Conservation (phyloP, 2,797 vertebrate genomes). For the Macrochelys suwanniensis region DNA sequence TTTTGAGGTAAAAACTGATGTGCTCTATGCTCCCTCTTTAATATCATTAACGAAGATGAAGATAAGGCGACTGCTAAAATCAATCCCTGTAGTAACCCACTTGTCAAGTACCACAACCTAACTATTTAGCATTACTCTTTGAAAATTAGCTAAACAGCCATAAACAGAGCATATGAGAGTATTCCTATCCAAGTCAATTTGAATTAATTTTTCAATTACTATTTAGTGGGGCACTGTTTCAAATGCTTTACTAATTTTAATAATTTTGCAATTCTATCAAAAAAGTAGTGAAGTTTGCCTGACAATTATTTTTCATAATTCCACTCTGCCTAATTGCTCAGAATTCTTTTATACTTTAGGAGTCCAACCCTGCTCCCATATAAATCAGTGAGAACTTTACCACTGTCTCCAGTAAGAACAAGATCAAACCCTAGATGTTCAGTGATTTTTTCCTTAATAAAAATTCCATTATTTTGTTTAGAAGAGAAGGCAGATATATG, state of each 20-base stretch:
- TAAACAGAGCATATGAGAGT: neutral
- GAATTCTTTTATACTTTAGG: neutral
- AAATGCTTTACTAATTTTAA: neutral
- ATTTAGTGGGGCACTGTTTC: neutral
- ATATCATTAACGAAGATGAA: neutral
- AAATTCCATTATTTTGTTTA: neutral
- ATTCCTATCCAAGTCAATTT: neutral
- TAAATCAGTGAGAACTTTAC: neutral
- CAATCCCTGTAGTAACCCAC: neutral
- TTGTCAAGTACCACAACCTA: neutral
- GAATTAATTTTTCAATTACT: neutral
- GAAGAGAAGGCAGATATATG: neutral
- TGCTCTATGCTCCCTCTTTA: neutral
- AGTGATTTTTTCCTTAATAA: neutral
- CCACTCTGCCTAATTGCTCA: neutral
- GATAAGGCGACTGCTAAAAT: neutral
- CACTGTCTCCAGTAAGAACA: neutral
- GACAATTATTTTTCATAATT: neutral
- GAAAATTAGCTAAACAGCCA: too few species aligned
- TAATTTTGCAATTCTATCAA: neutral
- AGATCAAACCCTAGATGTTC: neutral
- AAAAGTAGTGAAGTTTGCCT: neutral
- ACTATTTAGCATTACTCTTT: neutral
- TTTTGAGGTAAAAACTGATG: neutral
- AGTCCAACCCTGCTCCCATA: neutral